phyloP scores from a whole-genome alignment of 2,113 vertebrate genomes.

The Channa maculata region DNA sequence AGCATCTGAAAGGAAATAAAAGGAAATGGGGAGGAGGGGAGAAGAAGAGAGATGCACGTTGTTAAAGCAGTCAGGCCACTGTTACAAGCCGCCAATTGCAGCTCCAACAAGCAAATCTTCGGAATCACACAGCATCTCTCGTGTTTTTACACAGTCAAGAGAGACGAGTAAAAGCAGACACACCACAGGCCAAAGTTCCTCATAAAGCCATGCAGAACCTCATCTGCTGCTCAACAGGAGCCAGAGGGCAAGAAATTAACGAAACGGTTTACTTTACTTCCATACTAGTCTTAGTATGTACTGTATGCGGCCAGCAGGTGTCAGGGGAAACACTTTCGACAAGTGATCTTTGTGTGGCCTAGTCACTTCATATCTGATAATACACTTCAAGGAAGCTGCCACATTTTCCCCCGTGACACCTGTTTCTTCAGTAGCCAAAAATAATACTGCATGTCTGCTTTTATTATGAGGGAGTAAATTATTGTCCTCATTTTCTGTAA shows the following conservation, averaged over 20 bases:
- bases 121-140: conserved; percentile 58
- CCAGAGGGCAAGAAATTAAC: neutral
- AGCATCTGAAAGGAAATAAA: conserved; percentile 88
- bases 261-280: too few relatives aligned
- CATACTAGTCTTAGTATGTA: too few relatives aligned
- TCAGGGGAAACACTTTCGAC: neutral
- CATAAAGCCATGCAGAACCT: conserved; percentile 73
- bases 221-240: conserved; percentile 42
- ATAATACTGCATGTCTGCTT: too few relatives aligned
- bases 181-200: conserved; percentile 64
- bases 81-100: conserved; percentile 62
- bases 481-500: too few relatives aligned
- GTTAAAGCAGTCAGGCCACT: conserved; percentile 42
- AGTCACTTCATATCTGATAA: too few relatives aligned
- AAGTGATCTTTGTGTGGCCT: too few relatives aligned
- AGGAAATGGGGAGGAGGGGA: neutral
- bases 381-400: too few relatives aligned
- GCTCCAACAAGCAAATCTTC: conserved; percentile 35
- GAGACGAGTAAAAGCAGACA: conserved; percentile 34
- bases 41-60: neutral
- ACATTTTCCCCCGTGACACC: too few relatives aligned
- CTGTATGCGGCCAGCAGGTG: neutral
- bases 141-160: conserved; percentile 11
- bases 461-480: too few relatives aligned
- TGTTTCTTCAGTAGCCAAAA: too few relatives aligned